A percentile compares a stretch with the other conserved stretches of the same genome.
Conservation (phyloP, 2,113 vertebrate species). For the Amphilophus citrinellus region DNA sequence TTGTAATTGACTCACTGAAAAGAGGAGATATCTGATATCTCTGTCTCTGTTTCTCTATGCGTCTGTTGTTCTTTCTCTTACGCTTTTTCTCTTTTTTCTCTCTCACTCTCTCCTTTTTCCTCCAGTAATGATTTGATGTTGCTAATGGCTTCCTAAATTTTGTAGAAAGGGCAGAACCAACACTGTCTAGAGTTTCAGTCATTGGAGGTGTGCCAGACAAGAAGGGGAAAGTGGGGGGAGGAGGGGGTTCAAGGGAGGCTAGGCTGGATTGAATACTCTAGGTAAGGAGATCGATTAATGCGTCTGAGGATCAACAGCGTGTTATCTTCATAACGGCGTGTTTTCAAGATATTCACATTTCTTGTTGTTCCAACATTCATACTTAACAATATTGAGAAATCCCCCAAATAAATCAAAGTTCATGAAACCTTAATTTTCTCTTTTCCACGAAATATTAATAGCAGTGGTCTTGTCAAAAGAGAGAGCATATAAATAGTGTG, state of each 20-base stretch:
- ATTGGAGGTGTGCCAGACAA: slow-evolving; percentile 77
- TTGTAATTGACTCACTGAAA: slow-evolving; percentile 90
- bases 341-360: slow-evolving; percentile 58
- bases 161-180: slow-evolving; percentile 88
- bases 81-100: slow-evolving; percentile 43
- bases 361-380: slow-evolving; percentile 41
- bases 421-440: slow-evolving; percentile 43
- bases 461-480: slow-evolving; percentile 30
- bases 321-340: slow-evolving; percentile 38
- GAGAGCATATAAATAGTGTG: slow-evolving; percentile 33
- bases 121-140: slow-evolving; percentile 91
- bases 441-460: slow-evolving; percentile 54
- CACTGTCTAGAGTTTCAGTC: slow-evolving; percentile 87
- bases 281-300: slow-evolving; percentile 59
- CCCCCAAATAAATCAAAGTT: slow-evolving; percentile 49
- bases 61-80: slow-evolving; percentile 51
- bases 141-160: slow-evolving; percentile 97
- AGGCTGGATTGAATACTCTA: slow-evolving; percentile 32
- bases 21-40: slow-evolving; percentile 86
- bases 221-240: slow-evolving; percentile 41
- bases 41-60: slow-evolving; percentile 42
- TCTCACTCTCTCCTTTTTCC: slow-evolving; percentile 60
- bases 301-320: slow-evolving; percentile 25
- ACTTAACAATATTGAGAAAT: slow-evolving; percentile 35
- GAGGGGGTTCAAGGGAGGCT: not conserved